These are phyloP conservation scores for Hydraecia micacea DNA, from an alignment of 2,888 invertebrate species.

Conservation along the genomic window DNA sequence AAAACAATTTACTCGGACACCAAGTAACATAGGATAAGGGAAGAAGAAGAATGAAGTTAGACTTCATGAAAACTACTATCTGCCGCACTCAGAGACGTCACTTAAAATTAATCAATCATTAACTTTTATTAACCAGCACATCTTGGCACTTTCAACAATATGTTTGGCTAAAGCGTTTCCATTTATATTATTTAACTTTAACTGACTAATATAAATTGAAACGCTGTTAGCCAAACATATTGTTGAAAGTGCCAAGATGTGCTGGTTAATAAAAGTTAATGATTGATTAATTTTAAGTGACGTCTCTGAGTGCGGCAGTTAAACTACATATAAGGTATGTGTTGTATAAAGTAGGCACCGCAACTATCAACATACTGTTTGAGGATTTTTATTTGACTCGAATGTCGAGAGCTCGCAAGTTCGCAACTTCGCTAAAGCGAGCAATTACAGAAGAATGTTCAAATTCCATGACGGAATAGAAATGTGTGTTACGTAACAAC, in stretches of 20 bases:
- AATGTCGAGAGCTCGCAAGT: not conserved
- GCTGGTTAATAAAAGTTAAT: no score
- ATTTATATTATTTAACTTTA: no score
- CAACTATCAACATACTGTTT: not conserved
- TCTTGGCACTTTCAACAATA: no score
- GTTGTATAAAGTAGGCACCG: not conserved
- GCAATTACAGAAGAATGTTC: constrained; percentile 54
- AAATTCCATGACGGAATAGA: constrained; percentile 43
- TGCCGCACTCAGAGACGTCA: no score
- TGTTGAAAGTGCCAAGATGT: no score
- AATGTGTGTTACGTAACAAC: constrained; percentile 43
- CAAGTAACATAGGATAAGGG: not conserved
- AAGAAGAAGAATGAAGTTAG: not conserved
- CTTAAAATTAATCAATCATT: no score
- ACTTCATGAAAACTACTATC: not conserved
- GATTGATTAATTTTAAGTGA: no score
- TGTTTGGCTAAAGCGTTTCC: no score
- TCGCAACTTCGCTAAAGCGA: constrained; percentile 32
- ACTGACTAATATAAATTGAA: no score
- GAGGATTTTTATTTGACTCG: not conserved
- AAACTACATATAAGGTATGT: not conserved
- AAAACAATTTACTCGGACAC: not conserved
- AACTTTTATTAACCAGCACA: no score
- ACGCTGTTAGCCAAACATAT: no score
- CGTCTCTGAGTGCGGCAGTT: no score